phyloP scores from a whole-genome alignment of 2,888 invertebrate species.

The Nemurella pictetii region DNA sequence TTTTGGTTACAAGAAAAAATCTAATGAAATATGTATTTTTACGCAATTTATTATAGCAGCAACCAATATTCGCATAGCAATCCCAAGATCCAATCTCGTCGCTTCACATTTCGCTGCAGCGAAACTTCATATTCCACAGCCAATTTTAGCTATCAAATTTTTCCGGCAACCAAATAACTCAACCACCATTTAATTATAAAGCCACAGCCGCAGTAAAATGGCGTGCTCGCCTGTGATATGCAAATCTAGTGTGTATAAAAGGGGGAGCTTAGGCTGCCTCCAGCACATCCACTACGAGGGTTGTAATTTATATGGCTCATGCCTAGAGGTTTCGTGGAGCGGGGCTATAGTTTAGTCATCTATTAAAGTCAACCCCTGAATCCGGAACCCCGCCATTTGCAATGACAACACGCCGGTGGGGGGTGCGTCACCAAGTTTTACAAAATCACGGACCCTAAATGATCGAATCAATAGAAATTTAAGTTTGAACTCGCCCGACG shows the following conservation, averaged over 20 bases:
- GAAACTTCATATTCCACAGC: too few relatives aligned
- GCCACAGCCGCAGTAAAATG: neutral
- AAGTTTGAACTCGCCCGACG: neutral
- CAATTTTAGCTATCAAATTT: too few relatives aligned
- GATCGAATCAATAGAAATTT: neutral
- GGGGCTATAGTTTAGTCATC: constrained; percentile 7
- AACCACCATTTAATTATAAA: neutral
- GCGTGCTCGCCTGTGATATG: neutral
- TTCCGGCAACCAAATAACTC: too few relatives aligned
- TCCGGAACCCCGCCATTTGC: constrained; percentile 27
- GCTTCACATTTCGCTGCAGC: too few relatives aligned
- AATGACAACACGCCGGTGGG: constrained; percentile 24
- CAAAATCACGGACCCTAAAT: constrained; percentile 3
- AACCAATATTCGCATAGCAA: too few relatives aligned
- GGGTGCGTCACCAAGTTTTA: constrained; percentile 22
- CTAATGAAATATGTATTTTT: too few relatives aligned
- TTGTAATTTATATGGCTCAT: neutral
- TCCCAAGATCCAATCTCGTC: too few relatives aligned
- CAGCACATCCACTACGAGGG: neutral
- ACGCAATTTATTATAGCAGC: too few relatives aligned
- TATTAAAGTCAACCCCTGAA: constrained; percentile 19
- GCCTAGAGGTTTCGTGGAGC: neutral
- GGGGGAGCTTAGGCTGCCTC: neutral
- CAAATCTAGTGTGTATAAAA: neutral
- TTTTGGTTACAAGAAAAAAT: too few relatives aligned